Conservation (phyloP, 2,888 invertebrate species). For the Scaptomyza tumidula region DNA sequence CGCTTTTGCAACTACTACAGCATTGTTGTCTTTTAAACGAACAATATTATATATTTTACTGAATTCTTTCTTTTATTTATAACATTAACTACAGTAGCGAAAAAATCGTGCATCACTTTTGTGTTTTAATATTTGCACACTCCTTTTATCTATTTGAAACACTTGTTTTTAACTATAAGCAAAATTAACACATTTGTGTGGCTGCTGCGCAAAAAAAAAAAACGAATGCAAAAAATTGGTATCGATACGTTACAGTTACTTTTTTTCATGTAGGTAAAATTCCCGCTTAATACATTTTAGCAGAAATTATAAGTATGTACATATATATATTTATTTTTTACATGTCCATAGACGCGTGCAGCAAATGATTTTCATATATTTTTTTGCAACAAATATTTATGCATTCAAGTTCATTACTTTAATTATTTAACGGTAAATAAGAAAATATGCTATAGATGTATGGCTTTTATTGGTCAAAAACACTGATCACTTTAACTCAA, state of each 20-base stretch:
- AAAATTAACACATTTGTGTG: not conserved
- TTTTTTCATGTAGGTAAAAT: not conserved
- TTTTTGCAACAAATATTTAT: no score
- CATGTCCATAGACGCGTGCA: not conserved
- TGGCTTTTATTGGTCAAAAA: not conserved
- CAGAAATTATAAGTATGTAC: not conserved
- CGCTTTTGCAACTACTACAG: not conserved
- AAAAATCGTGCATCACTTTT: no score
- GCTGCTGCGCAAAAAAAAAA: not conserved
- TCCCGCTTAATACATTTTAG: not conserved
- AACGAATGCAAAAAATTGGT: not conserved
- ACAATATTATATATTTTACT: not conserved
- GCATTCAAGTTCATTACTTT: not conserved
- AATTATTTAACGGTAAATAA: not conserved
- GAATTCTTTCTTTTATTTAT: not conserved
- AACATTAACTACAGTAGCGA: no score
- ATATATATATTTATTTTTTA: not conserved
- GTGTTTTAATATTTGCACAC: no score
- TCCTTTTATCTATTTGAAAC: not conserved
- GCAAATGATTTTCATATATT: not conserved
- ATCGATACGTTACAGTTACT: slow-evolving; percentile 1
- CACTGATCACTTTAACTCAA: not conserved
- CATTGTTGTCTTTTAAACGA: not conserved
- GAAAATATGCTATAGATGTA: not conserved
- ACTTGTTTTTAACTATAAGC: not conserved